phyloP scores from a whole-genome alignment of 2,797 vertebrate species.

The Anguilla megastoma region DNA sequence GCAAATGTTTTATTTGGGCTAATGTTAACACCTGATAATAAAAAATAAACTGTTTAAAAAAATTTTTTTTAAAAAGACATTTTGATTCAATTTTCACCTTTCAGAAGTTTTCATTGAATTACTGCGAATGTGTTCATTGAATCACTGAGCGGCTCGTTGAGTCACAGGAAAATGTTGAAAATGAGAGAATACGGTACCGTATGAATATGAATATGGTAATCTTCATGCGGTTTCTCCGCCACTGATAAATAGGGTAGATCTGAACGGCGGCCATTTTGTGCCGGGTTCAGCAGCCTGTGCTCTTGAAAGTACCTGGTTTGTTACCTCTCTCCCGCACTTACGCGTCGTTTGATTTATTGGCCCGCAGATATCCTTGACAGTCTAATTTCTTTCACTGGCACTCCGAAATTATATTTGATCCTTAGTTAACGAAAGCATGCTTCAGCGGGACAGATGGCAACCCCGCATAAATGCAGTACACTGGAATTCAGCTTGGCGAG shows the following conservation, averaged over 20 bases:
- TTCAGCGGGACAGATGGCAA: background rate
- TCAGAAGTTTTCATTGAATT: background rate
- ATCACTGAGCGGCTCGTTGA: background rate
- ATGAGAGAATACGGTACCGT: background rate
- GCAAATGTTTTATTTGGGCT: background rate
- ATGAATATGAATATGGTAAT: background rate
- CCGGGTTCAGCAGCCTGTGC: background rate
- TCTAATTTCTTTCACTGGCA: background rate
- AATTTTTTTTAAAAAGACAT: background rate
- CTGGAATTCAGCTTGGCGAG: background rate
- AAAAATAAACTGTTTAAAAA: background rate
- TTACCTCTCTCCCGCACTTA: background rate
- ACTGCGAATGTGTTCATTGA: background rate
- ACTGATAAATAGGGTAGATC: background rate
- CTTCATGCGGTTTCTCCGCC: background rate
- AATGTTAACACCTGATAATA: background rate
- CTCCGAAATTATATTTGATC: slow-evolving; percentile 6
- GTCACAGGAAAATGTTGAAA: background rate
- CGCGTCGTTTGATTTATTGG: background rate
- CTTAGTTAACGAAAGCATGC: background rate
- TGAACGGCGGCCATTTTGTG: background rate
- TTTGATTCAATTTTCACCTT: background rate
- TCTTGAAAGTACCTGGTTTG: background rate
- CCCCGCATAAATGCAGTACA: background rate
- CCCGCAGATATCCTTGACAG: background rate